Percentiles rank a stretch among this genome's conserved stretches.
phyloP scores from a whole-genome alignment of 2,797 vertebrate species.

The Falco columbarius region DNA sequence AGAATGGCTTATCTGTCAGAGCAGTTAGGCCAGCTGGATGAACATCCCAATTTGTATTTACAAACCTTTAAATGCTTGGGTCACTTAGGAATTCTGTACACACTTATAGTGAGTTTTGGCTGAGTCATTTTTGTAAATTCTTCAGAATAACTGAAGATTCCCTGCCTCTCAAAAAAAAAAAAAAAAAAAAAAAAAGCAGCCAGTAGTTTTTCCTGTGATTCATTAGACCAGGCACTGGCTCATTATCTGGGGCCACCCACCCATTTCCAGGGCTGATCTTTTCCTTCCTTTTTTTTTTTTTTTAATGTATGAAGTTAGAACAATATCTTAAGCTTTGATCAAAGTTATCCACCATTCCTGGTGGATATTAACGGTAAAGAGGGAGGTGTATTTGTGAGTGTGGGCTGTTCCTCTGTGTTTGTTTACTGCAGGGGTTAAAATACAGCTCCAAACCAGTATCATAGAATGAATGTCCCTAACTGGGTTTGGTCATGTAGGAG shows the following conservation, averaged over 20 bases:
- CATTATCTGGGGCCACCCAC: constrained; percentile 59
- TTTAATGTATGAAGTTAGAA: constrained; percentile 9
- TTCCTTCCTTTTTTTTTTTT: constrained; percentile 75
- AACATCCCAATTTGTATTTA: neutral
- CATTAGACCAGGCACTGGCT: constrained; percentile 40
- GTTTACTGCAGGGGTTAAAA: neutral
- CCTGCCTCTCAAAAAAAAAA: neutral
- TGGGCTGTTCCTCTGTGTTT: neutral
- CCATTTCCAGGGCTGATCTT: constrained; percentile 74
- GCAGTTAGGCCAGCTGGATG: neutral
- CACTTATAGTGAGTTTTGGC: neutral
- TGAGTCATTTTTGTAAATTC: neutral
- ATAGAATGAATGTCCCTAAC: neutral
- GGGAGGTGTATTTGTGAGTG: neutral
- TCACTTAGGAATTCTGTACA: neutral
- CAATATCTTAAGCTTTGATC: constrained; percentile 48
- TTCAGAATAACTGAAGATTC: constrained; percentile 26
- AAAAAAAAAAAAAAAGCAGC: neutral
- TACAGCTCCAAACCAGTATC: neutral
- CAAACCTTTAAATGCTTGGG: neutral
- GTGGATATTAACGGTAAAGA: neutral
- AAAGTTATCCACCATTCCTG: neutral
- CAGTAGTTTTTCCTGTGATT: constrained; percentile 77
- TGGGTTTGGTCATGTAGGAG: neutral
- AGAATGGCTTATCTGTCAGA: neutral